Evolutionary conservation across 2,797 vertebrate genomes (phyloP).

Genomic region (Trichosurus vulpecula): DNA sequence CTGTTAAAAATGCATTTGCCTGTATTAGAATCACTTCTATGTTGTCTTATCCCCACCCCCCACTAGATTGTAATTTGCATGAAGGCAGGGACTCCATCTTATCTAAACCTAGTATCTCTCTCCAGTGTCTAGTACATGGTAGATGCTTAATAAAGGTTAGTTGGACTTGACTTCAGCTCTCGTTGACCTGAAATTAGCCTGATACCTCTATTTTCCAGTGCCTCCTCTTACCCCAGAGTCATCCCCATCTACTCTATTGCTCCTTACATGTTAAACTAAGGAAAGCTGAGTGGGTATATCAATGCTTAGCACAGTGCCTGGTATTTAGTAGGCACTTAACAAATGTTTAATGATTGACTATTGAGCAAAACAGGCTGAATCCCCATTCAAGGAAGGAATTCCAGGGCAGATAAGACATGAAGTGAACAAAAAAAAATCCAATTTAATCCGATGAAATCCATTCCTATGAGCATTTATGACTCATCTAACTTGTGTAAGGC

Average conservation of each 20-base stretch:
- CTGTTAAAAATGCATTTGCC: not conserved
- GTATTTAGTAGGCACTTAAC: not conserved
- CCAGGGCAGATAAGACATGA: not conserved
- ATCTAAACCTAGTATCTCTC: not conserved
- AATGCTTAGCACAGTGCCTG: conserved; percentile 5
- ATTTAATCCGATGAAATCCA: not conserved
- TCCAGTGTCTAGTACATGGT: not conserved
- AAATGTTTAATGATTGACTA: not conserved
- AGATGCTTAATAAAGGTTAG: not conserved
- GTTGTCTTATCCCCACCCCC: not conserved
- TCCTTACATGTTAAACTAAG: not conserved
- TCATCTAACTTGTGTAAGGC: not conserved
- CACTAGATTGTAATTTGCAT: not conserved
- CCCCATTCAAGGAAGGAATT: not conserved
- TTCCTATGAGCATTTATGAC: not conserved
- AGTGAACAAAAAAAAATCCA: not conserved
- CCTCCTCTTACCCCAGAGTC: conserved; percentile 7
- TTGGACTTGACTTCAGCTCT: not conserved
- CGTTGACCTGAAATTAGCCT: not conserved
- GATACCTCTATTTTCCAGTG: not conserved
- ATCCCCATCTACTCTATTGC: conserved; percentile 21
- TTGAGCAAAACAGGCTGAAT: too few species aligned
- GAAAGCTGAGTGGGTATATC: not conserved
- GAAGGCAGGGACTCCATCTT: not conserved
- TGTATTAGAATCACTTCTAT: not conserved